Conservation (phyloP, 1,140 invertebrate genomes). For the Brachionus sp. region DNA sequence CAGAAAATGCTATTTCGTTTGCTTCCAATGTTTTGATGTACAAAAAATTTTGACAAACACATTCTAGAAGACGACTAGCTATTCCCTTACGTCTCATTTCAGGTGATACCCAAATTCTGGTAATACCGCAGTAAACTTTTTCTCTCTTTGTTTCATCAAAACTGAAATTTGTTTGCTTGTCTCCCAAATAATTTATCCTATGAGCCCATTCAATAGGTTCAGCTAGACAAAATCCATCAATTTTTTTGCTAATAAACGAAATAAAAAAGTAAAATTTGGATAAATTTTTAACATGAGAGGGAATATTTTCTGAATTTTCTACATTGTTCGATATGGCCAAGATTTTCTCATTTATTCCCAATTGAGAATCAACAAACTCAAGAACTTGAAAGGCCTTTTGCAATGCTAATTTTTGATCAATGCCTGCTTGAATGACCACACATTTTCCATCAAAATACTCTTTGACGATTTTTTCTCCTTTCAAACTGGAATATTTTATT, state of each 20-base stretch:
- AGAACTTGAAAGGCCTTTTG: slow-evolving; percentile 10
- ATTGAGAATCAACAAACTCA: slow-evolving; percentile 14
- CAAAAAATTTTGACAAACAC: slow-evolving; percentile 33
- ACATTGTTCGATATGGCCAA: neutral
- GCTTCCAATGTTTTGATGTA: neutral
- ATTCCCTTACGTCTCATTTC: slow-evolving; percentile 26
- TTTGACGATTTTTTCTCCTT: neutral
- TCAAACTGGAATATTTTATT: neutral
- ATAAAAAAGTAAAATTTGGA: slow-evolving; percentile 35
- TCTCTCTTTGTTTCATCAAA: slow-evolving; percentile 9
- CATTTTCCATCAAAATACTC: slow-evolving; percentile 32
- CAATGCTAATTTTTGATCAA: neutral
- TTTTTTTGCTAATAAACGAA: neutral
- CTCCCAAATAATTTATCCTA: slow-evolving; percentile 9
- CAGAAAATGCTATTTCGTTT: slow-evolving; percentile 18
- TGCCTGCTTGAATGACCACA: slow-evolving; percentile 14
- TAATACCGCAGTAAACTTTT: neutral
- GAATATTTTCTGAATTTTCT: neutral
- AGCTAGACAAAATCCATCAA: slow-evolving; percentile 28
- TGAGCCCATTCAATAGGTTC: slow-evolving; percentile 4
- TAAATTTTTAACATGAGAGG: slow-evolving; percentile 2
- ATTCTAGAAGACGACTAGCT: neutral
- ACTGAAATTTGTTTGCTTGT: neutral
- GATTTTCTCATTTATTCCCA: slow-evolving; percentile 12
- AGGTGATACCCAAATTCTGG: slow-evolving; percentile 7